Evolutionary conservation across 2,113 vertebrate species (phyloP), one percentile per base, ranked within the genome.

Genomic region (Barnardius zonarius): DNA sequence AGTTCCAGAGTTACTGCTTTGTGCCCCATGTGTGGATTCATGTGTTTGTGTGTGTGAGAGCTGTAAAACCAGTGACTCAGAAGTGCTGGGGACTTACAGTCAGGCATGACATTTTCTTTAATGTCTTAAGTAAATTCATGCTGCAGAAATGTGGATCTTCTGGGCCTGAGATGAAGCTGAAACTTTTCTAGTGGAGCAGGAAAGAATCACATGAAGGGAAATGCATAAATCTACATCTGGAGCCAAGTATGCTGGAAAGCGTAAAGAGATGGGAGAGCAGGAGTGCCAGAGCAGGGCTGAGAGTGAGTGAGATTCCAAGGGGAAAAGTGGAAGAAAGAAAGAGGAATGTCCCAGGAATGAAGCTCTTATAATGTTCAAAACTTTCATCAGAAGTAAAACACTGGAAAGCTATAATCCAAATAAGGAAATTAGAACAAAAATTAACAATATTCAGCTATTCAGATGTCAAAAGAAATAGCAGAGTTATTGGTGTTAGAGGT

Each of bases 401-500:
- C 76, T 94, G 73, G 39, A 94, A 94, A 66, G 83, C 92, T 75
- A 22, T 83, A 86, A 86, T 67, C 80, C 73, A 84, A 61, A 93
- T 52, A 92, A 96, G 95, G 92, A 92, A 95, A 93, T 95, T 51
- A 96, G 86, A 87, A 83, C 88, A 86, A 88, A 97, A 94, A 94
- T 92, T 62, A 95, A 76, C 93, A 91, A 82, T 95, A 96, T 92
- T 87, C 95, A 94, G 61, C 80, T 37, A 81, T 72, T 96, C 66
- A 77, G 83, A 67, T 85, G 92, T 93, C 88, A 77, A 92, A 96
- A 95, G 96, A 46, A 82, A 6, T 31, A 78, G 64, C 17, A n/a
- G 69, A 73, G 79, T 86, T 96, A 96, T 90, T 97, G 96, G 95
- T 96, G 91, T 97, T 85, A 96, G 92, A 97, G 94, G 95, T 97